A percentile compares a stretch with the other conserved stretches of the same genome.
Conservation (phyloP, 2,113 vertebrate species). For the chimpanzee (Pan troglodytes) region NHGRI_mPanTro3-v2.1_pri NC_072398.2:117849001-117849500, state of each 20-base stretch:
- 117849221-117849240: background rate
- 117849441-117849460: too few species aligned
- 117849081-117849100: background rate
- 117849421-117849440: too few species aligned
- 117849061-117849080: background rate
- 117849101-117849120: background rate
- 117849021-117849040: background rate
- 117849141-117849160: background rate
- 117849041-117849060: background rate
- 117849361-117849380: too few species aligned
- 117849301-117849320: too few species aligned
- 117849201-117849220: slow-evolving; percentile 6
- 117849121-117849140: background rate
- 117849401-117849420: too few species aligned
- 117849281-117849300: background rate
- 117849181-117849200: background rate
- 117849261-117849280: background rate
- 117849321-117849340: too few species aligned
- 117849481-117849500: too few species aligned
- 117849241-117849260: background rate
- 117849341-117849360: too few species aligned
- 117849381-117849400: too few species aligned
- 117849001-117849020: background rate
- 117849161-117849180: background rate
- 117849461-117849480: too few species aligned